phyloP scores from a whole-genome alignment of 2,113 vertebrate species.

The Pedionomus torquatus region DNA sequence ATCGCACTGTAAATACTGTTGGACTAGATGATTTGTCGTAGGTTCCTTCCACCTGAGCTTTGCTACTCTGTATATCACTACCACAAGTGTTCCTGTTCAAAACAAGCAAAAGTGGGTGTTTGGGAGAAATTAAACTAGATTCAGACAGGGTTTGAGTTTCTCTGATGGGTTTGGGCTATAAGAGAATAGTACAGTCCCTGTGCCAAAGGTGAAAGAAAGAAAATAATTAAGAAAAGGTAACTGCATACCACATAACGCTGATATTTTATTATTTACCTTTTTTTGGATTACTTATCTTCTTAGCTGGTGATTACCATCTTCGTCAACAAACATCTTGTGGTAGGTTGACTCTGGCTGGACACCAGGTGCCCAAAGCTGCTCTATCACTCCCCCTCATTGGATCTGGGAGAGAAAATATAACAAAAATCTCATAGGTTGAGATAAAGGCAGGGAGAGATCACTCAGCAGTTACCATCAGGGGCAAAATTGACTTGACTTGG shows the following conservation, averaged over 20 bases:
- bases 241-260: not conserved
- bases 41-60: not conserved
- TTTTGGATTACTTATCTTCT: not conserved
- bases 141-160: not conserved
- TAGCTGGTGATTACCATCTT: not conserved
- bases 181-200: not conserved
- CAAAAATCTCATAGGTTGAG: not conserved
- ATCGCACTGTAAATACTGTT: rapidly evolving
- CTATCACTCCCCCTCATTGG: not conserved
- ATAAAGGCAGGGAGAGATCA: not conserved
- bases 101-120: not conserved
- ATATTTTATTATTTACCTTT: not conserved
- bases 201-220: not conserved
- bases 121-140: not conserved
- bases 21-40: not conserved
- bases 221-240: not conserved
- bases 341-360: not conserved
- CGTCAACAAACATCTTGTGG: not conserved
- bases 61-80: not conserved
- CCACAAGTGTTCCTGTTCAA: not conserved
- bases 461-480: not conserved
- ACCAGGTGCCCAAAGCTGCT: not conserved
- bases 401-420: not conserved
- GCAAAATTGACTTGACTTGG: not conserved
- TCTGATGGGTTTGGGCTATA: not conserved